Base-by-base conservation (phyloP, 2,113 vertebrate genomes). In the Psophia crepitans region DNA sequence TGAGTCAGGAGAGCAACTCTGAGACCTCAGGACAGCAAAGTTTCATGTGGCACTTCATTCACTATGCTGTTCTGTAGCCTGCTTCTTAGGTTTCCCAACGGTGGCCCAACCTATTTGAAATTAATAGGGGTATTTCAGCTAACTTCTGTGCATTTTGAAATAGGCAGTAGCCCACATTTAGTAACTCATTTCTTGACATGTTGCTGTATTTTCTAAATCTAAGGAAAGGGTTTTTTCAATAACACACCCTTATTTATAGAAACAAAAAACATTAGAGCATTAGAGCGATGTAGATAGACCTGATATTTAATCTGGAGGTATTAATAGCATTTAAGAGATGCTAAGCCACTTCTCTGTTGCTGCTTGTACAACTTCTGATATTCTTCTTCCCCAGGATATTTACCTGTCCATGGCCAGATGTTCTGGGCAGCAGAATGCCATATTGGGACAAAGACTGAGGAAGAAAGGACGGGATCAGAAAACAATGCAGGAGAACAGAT, bases 361-460 rank as follows among this genome's bases (percentile, higher is more conserved):
- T 92, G 35, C 53, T 90, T 79, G 51, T 73, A 85, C 48, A 19
- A 74, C n/a, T 93, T 79, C 51, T 58, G 66, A 70, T 44, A 68
- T 74, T 78, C 51, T 88, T 74, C 68, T 77, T 27, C 65, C 49
- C 51, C 46, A 32, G 60, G 78, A 64, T 87, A 54, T 96, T 97
- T 97, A 97, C 97, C 97, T 97, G 97, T 96, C 91, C 82, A 0
- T 91, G 69, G 80, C 84, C 91, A 90, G 97, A 46, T 77, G 92
- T 91, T 95, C 97, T 96, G 94, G 93, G 90, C 53, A 96, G 95
- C 64, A 95, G 84, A 90, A 97, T 91, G 84, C 96, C 94, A 90
- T 69, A 91, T 2, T 87, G 89, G 39, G 93, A 88, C 43, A 93
- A 82, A 89, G 96, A 94, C 93, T 93, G 87, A 91, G 77, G 82